A percentile compares a stretch with the other conserved stretches of the same genome.
phyloP scores from a whole-genome alignment of 2,888 invertebrate genomes.

The Erpobdella octoculata region DNA sequence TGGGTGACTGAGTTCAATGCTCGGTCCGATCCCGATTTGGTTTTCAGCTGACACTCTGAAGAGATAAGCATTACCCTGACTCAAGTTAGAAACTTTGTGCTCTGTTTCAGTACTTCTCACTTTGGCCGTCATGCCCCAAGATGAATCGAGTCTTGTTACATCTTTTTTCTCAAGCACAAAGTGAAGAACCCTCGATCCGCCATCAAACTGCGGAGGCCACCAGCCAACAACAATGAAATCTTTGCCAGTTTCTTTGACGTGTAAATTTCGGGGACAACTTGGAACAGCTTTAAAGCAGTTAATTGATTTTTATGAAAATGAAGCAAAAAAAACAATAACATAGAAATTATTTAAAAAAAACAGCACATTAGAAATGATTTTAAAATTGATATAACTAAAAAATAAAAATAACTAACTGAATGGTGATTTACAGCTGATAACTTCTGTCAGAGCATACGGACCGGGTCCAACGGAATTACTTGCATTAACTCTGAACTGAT shows the following conservation, averaged over 20 bases:
- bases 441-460: slow-evolving; percentile 62
- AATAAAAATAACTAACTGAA: slow-evolving; percentile 10
- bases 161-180: slow-evolving; percentile 44
- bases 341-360: no score
- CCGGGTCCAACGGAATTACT: slow-evolving; percentile 76
- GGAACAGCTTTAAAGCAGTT: slow-evolving; percentile 38
- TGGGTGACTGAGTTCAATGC: slow-evolving; percentile 66
- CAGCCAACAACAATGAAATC: slow-evolving; percentile 45
- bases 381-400: background rate
- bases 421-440: slow-evolving; percentile 11
- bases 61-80: slow-evolving; percentile 62
- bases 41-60: slow-evolving; percentile 69
- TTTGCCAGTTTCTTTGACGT: slow-evolving; percentile 31
- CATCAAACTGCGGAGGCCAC: slow-evolving; percentile 47
- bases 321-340: background rate
- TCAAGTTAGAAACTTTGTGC: slow-evolving; percentile 66
- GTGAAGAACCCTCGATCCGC: slow-evolving; percentile 45
- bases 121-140: slow-evolving; percentile 8
- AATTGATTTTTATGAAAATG: no score
- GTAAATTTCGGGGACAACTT: slow-evolving; percentile 33
- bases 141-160: slow-evolving; percentile 30
- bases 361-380: background rate
- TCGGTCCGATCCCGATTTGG: slow-evolving; percentile 73
- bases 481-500: slow-evolving; percentile 61
- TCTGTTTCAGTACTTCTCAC: slow-evolving; percentile 10